Evolutionary conservation across 2,797 vertebrate species (phyloP).

Genomic region (Lithobates pipiens): DNA sequence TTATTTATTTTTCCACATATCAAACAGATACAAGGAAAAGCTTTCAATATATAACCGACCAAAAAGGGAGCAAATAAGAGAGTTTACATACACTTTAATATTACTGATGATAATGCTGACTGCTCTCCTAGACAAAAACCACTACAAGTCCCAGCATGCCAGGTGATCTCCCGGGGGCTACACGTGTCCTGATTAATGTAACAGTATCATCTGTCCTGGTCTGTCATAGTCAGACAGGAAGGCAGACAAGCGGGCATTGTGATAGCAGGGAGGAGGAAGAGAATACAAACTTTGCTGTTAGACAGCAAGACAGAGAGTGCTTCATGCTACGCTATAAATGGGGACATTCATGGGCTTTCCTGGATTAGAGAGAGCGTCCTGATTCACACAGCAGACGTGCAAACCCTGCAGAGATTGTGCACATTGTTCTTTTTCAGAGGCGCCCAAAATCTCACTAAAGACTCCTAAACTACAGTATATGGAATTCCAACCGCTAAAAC

Average conservation of each 20-base stretch:
- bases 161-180: not conserved
- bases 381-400: not conserved
- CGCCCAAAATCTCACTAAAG: no score
- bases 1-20: no score
- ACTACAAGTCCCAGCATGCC: conserved; percentile 9
- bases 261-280: conserved; percentile 9
- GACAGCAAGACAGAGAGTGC: not conserved
- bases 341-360: conserved; percentile 34
- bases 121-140: no score
- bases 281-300: conserved; percentile 35
- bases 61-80: no score
- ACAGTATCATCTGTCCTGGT: conserved; percentile 1
- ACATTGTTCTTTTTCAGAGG: not conserved
- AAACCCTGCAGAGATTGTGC: not conserved
- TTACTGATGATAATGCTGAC: no score
- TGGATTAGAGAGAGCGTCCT: not conserved
- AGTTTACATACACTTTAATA: no score
- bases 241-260: conserved; percentile 48
- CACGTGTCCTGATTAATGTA: not conserved
- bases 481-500: no score
- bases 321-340: conserved; percentile 19
- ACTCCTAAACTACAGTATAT: no score
- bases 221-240: conserved; percentile 31
- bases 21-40: no score
- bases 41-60: no score